Percentiles rank a stretch among this genome's conserved stretches.
These are phyloP conservation scores for Eilema griseolum DNA, from an alignment of 2,888 invertebrate genomes.

Conservation along the genomic window DNA sequence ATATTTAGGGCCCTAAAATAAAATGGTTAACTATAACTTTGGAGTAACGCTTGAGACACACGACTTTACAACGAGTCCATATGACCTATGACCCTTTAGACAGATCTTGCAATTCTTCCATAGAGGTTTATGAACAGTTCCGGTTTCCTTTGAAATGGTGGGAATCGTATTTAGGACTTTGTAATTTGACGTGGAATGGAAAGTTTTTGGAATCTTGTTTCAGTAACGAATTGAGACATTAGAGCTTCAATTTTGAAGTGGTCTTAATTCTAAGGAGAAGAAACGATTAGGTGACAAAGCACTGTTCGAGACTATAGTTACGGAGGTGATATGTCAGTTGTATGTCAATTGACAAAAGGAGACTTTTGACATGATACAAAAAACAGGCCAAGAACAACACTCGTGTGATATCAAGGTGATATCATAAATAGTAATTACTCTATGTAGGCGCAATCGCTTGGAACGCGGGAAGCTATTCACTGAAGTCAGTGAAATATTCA, in stretches of 20 bases:
- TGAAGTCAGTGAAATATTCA: neutral
- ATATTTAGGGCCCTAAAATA: neutral
- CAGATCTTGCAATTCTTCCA: neutral
- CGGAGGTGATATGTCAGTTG: neutral
- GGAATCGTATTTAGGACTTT: neutral
- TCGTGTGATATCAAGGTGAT: neutral
- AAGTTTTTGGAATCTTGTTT: neutral
- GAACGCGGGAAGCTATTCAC: neutral
- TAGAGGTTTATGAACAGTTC: neutral
- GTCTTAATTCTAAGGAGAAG: neutral
- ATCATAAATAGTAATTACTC: neutral
- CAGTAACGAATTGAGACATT: neutral
- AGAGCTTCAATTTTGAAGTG: neutral
- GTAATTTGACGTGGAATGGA: neutral
- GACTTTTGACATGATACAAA: no score
- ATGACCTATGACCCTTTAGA: neutral
- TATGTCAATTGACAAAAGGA: no score
- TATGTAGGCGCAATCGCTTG: neutral
- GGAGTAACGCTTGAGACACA: neutral
- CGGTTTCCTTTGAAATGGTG: neutral
- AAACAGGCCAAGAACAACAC: neutral
- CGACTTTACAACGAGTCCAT: neutral
- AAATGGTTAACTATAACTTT: neutral
- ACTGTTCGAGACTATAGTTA: neutral
- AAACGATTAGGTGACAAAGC: neutral